Conservation (phyloP, 2,797 vertebrate genomes). For the Calcarius lapponicus region DNA sequence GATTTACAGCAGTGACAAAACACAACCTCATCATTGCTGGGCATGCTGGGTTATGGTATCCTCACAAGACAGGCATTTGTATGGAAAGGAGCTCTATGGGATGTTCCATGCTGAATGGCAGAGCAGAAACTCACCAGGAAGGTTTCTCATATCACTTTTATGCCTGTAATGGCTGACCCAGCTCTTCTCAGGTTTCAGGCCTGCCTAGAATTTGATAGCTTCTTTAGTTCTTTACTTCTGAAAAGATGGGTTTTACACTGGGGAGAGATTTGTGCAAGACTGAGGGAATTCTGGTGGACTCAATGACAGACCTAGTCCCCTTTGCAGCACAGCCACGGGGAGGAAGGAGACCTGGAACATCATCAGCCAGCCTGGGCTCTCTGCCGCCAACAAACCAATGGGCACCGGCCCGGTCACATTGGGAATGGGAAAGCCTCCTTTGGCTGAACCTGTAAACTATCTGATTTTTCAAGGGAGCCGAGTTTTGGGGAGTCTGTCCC, state of each 20-base stretch:
- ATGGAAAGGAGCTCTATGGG: background rate
- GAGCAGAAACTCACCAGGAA: background rate
- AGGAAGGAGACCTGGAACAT: background rate
- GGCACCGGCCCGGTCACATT: fast-evolving
- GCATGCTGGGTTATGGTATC: background rate
- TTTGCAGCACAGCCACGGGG: background rate
- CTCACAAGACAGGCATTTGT: background rate
- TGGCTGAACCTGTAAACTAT: background rate
- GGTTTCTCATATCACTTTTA: background rate
- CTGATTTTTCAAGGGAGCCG: background rate
- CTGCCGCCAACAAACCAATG: background rate
- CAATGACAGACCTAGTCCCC: background rate
- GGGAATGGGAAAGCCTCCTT: background rate
- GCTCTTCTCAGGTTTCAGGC: conserved; percentile 41
- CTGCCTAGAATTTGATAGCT: conserved; percentile 21
- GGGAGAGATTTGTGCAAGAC: background rate
- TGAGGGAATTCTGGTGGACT: background rate
- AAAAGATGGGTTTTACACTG: background rate
- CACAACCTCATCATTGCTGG: background rate
- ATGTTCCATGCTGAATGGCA: background rate
- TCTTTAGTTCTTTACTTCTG: conserved; percentile 20
- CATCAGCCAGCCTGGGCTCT: background rate
- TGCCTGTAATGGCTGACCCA: background rate
- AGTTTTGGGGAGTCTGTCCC: background rate
- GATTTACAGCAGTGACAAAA: background rate